A percentile compares a stretch with the other conserved stretches of the same genome.
phyloP scores from a whole-genome alignment of 1,140 invertebrate species.

The Eumeta japonica region DNA sequence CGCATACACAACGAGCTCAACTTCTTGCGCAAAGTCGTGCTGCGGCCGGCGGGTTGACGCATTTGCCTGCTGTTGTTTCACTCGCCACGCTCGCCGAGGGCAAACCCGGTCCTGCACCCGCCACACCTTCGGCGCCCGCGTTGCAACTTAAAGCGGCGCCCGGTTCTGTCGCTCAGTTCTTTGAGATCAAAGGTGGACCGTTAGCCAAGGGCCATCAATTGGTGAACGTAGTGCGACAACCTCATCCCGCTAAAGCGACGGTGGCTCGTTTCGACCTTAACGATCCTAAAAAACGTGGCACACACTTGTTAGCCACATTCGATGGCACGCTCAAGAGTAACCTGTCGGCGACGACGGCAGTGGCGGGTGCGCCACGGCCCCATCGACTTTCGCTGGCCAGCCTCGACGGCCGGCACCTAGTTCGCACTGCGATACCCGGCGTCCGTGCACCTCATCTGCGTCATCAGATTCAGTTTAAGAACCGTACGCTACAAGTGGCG shows the following conservation, averaged over 20 bases:
- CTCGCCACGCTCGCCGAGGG: slow-evolving; percentile 29
- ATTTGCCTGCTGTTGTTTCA: slow-evolving; percentile 34
- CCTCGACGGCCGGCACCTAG: slow-evolving; percentile 28
- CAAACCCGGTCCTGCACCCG: slow-evolving; percentile 16
- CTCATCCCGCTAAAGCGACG: slow-evolving; percentile 22
- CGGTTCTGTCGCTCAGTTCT: slow-evolving; percentile 36
- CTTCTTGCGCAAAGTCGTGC: slow-evolving; percentile 27
- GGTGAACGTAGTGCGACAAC: slow-evolving; percentile 39
- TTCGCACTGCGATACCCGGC: slow-evolving; percentile 24
- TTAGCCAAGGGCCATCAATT: slow-evolving; percentile 35
- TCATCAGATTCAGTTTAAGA: slow-evolving; percentile 39
- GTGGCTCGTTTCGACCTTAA: slow-evolving; percentile 22
- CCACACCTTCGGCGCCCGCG: no score
- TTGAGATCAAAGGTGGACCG: slow-evolving; percentile 39
- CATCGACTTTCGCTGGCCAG: slow-evolving; percentile 27
- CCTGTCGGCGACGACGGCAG: no score
- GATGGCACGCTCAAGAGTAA: slow-evolving; percentile 26
- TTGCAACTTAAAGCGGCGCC: slow-evolving; percentile 31
- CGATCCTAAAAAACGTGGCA: slow-evolving; percentile 28
- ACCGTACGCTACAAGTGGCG: slow-evolving; percentile 23
- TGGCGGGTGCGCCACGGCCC: slow-evolving; percentile 17
- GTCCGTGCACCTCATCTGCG: slow-evolving; percentile 21
- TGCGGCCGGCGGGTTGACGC: slow-evolving; percentile 18
- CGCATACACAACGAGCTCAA: slow-evolving; percentile 31
- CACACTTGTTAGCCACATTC: slow-evolving; percentile 21